Conservation (phyloP, 2,797 vertebrate species). For the Rhinoraja longicauda region DNA sequence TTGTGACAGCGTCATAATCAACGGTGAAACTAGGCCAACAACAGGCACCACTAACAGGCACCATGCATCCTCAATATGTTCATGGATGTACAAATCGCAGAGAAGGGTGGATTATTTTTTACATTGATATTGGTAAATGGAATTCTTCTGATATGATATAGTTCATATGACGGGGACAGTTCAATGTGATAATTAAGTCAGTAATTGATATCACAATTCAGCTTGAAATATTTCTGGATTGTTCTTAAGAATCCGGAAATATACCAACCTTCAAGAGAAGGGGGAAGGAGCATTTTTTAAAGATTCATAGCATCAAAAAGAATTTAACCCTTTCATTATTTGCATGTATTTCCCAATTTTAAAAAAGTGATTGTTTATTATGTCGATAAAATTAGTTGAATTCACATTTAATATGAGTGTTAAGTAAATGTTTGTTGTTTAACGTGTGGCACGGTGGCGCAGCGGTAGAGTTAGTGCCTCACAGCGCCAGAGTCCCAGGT, state of each 20-base stretch:
- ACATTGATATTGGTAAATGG: neutral
- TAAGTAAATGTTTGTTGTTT: neutral
- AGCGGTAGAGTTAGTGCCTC: too few relatives aligned
- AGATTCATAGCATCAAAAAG: conserved; percentile 8
- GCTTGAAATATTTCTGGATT: neutral
- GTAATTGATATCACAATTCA: conserved; percentile 21
- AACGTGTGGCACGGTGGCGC: too few relatives aligned
- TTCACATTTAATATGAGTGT: neutral
- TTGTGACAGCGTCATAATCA: conserved; percentile 58
- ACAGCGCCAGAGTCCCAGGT: too few relatives aligned
- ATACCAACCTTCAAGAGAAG: neutral
- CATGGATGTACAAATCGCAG: conserved; percentile 12
- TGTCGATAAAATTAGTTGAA: neutral
- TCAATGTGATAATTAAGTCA: neutral
- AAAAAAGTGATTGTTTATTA: neutral
- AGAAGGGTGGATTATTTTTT: neutral
- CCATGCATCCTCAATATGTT: conserved; percentile 14
- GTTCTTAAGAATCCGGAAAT: neutral
- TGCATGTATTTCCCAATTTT: neutral
- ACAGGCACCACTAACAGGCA: conserved; percentile 54
- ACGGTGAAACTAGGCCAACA: conserved; percentile 74
- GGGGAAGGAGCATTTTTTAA: neutral
- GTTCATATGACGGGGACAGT: too few relatives aligned
- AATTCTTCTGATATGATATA: conserved; percentile 23
- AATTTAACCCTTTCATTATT: conserved; percentile 21